Evolutionary conservation across 2,797 vertebrate genomes (phyloP), one percentile per base, ranked within the genome.

Genomic region (Alca torda): DNA sequence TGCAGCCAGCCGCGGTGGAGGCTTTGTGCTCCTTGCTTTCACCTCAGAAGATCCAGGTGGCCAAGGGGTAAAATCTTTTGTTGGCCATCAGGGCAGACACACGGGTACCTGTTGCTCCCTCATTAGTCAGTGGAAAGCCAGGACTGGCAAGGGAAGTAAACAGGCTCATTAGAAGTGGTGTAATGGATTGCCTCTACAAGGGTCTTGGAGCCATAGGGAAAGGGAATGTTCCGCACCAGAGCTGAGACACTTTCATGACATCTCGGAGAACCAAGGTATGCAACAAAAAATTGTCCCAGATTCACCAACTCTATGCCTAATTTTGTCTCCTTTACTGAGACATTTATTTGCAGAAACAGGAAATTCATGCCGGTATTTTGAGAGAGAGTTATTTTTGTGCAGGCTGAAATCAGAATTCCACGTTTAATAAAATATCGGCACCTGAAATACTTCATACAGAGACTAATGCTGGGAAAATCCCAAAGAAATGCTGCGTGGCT

Each of bases 1-100:
- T 0, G 1, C 48, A 87, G 67, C 17, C n/a, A 67, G 69, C 37
- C 5, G 1, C 0, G 0, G 70, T 3, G 5, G 78, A 85, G 74
- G 7, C 63, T 89, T 69, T 1, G 3, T 53, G 48, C 25, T 53
- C 59, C 43, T 69, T 7, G 3, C 51, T 74, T 84, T 72, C 16
- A 23, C 45, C 61, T 78, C 48, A 31, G 63, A 77, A 35, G 33
- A 63, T 50, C 35, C 10, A 1, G 2, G 39, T 6, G 5, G 37
- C 6, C 56, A 76, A 63, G 45, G 25, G 45, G 78, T 89, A 74
- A 64, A 75, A 69, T 51, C 19, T 78, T 51, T 63, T 63, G n/a
- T 5, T 84, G 83, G 19, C 26, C 10, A 4, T 53, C 60, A 64
- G 39, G 43, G 26, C 43, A 85, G 51, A 35, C 39, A 69, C 26